phyloP scores from a whole-genome alignment of 2,888 invertebrate species.

The Listrodromus nycthemerus region DNA sequence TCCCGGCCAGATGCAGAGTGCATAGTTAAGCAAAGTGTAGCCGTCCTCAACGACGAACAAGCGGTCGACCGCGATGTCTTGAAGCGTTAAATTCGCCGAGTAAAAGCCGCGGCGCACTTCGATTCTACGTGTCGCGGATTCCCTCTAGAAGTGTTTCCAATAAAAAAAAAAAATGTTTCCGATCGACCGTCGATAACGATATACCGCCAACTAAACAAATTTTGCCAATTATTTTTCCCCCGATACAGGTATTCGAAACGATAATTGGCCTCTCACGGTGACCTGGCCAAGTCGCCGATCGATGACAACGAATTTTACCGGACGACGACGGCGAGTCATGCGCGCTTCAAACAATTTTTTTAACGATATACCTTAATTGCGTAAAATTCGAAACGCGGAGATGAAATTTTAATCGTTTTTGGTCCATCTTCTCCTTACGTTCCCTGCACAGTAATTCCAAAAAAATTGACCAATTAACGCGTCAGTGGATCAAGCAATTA shows the following conservation, averaged over 20 bases:
- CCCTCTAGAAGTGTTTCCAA: not conserved
- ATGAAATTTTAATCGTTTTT: not conserved
- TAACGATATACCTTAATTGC: not conserved
- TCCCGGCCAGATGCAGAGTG: slow-evolving; percentile 49
- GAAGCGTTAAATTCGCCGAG: slow-evolving; percentile 47
- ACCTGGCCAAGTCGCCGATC: not conserved
- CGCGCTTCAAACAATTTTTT: not conserved
- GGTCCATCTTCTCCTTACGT: not conserved
- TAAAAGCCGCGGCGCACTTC: slow-evolving; percentile 22
- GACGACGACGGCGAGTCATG: not conserved
- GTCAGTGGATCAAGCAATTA: not conserved
- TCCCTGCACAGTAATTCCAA: not conserved
- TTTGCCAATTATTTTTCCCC: not conserved
- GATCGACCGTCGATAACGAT: slow-evolving; percentile 6
- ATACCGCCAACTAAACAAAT: slow-evolving; percentile 4
- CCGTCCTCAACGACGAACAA: slow-evolving; percentile 22
- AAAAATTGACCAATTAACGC: not conserved
- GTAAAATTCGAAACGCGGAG: not conserved
- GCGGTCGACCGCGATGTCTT: slow-evolving; percentile 46
- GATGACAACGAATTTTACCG: not conserved
- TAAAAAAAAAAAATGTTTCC: not conserved
- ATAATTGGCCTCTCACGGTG: not conserved
- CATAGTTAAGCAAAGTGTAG: slow-evolving; percentile 51
- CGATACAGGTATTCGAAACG: not conserved
- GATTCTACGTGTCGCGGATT: slow-evolving; percentile 1